phyloP scores from a whole-genome alignment of 2,888 invertebrate genomes.

The Machimus rusticus region DNA sequence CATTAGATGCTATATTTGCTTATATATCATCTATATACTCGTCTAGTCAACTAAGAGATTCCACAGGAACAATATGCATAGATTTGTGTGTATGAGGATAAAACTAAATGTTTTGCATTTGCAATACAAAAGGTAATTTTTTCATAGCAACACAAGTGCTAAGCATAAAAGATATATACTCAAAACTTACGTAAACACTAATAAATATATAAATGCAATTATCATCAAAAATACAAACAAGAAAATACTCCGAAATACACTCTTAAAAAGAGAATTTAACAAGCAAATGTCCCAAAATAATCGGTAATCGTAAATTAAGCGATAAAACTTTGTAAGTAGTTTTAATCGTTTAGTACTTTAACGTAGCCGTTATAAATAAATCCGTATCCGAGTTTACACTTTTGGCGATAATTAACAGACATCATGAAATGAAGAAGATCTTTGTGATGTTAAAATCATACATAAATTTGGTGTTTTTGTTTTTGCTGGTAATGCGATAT shows the following conservation, averaged over 20 bases:
- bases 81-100: not conserved
- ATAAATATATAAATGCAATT: not conserved
- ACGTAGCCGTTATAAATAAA: not conserved
- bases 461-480: not conserved
- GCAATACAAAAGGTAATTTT: not conserved
- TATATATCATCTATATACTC: not conserved
- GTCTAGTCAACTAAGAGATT: not conserved
- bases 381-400: not conserved
- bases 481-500: not conserved
- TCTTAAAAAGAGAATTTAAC: not conserved
- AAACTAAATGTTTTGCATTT: not conserved
- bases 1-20: not conserved
- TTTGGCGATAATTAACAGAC: not conserved
- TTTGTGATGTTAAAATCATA: not conserved
- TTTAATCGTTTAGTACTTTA: slow-evolving; percentile 4
- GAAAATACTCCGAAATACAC: not conserved
- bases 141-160: not conserved
- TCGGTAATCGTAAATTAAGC: not conserved
- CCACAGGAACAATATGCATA: not conserved
- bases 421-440: not conserved
- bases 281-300: not conserved
- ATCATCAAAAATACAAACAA: not conserved
- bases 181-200: not conserved
- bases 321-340: slow-evolving; percentile 1
- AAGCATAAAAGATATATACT: not conserved